Evolutionary conservation across 2,888 invertebrate genomes (phyloP).

Genomic region (Pelosia muscerda): DNA sequence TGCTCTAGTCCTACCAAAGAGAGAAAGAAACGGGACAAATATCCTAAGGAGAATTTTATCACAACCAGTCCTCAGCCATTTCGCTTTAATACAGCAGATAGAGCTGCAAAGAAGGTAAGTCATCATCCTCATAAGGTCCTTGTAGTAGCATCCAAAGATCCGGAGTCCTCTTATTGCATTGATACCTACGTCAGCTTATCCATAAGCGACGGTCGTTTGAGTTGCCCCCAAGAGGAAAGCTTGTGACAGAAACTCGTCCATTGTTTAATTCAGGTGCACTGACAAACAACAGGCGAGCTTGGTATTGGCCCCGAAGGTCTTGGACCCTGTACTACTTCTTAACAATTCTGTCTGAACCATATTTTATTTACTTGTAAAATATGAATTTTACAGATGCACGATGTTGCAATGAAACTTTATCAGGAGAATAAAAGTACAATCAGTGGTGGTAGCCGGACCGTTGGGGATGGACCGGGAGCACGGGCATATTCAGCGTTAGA

Average conservation of each 20-base stretch:
- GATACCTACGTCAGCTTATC: too few relatives aligned
- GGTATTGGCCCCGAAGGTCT: too few relatives aligned
- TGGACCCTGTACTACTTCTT: neutral
- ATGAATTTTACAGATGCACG: constrained; percentile 70
- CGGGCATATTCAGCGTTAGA: constrained; percentile 82
- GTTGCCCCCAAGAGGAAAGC: too few relatives aligned
- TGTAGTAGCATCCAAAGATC: neutral
- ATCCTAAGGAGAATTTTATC: constrained; percentile 78
- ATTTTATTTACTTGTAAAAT: neutral
- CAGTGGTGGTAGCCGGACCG: constrained; percentile 58
- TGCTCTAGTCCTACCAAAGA: constrained; percentile 71
- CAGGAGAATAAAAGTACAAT: constrained; percentile 72
- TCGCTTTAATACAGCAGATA: constrained; percentile 82
- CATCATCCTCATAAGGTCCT: neutral
- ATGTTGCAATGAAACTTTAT: constrained; percentile 74
- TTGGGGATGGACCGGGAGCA: constrained; percentile 63
- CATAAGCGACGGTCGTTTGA: too few relatives aligned
- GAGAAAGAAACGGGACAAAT: constrained; percentile 67
- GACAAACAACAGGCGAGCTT: too few relatives aligned
- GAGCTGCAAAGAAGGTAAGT: constrained; percentile 77
- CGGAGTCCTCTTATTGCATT: neutral
- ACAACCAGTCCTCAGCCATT: constrained; percentile 85
- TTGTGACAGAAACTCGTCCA: too few relatives aligned
- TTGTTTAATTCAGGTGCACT: too few relatives aligned
- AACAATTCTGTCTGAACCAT: neutral